Evolutionary conservation across 2,113 vertebrate species (phyloP), one percentile per base, ranked within the genome.

Genomic region (Ceuthmochares aereus): DNA sequence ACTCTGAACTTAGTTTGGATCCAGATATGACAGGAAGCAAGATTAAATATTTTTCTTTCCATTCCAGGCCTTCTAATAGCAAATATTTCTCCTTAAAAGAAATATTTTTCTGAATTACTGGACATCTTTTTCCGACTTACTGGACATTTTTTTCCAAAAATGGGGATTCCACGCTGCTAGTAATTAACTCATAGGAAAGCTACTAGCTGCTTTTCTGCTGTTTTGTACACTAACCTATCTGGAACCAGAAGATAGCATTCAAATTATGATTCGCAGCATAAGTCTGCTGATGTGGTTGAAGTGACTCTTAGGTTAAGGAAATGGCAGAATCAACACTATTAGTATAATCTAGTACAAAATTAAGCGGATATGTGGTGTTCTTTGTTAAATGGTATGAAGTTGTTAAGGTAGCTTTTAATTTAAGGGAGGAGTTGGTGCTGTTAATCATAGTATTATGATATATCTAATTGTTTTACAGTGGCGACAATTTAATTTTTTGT

Each of bases 41-140:
- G 40, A 84, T 67, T 60, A 96, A 94, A 73, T 85, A 91, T 96
- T 97, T 94, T 95, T 97, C 91, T 92, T 84, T 87, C 72, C 30
- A 63, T 90, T 89, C 95, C 90, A 97, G 47, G 29, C 17, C 69
- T 63, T 78, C 88, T 90, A 83, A 60, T 59, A 91, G 63, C 36
- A 92, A 81, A 80, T 74, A 85, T 75, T 91, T 95, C 59, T 84
- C 66, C 32, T 20, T 51, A 62, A 40, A 68, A 89, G 36, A 93
- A 76, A 62, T 56, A 21, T 62, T 84, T 94, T 94, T 89, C 55
- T 67, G 34, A 79, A 32, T 64, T 56, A 52, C 6, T 86, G 43
- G 69, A 67, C 25, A 42, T 55, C 78, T 90, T 89, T 94, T 94
- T 89, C 54, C 63, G 34, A 79, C 34, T 64, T 56, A 52, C 6